These are phyloP conservation scores for Nymphalis io DNA, from an alignment of 1,140 invertebrate genomes.

Conservation along the genomic window DNA sequence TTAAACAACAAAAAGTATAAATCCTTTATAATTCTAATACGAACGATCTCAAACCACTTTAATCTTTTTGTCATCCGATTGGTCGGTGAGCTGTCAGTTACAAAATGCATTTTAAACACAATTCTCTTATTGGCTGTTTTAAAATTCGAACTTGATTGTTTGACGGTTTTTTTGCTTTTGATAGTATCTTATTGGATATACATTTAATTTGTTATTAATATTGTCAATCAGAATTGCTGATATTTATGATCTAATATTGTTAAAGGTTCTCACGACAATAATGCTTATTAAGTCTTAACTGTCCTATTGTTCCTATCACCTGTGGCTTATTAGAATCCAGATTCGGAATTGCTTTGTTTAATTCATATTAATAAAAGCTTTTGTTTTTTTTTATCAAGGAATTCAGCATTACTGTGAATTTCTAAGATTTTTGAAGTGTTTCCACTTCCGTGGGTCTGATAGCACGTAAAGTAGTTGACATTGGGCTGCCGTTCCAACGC, in stretches of 20 bases:
- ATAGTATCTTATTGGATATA: conserved; percentile 22
- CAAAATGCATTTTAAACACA: conserved; percentile 67
- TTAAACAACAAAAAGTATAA: conserved; percentile 39
- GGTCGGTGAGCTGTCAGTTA: conserved; percentile 64
- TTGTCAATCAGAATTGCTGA: conserved; percentile 1
- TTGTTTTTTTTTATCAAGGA: too few species aligned
- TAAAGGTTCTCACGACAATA: too few species aligned
- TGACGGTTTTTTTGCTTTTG: conserved; percentile 37
- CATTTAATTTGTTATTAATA: neutral
- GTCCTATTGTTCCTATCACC: too few species aligned
- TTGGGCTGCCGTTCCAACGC: too few species aligned
- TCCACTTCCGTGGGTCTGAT: too few species aligned
- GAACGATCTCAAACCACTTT: conserved; percentile 50
- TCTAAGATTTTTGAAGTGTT: too few species aligned
- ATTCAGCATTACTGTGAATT: too few species aligned
- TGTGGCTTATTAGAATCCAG: too few species aligned
- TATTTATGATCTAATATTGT: neutral
- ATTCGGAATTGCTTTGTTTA: too few species aligned
- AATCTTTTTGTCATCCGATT: conserved; percentile 69
- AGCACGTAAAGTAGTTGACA: too few species aligned
- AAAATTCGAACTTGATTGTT: conserved; percentile 55
- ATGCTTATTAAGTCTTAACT: too few species aligned
- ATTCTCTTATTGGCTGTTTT: conserved; percentile 57
- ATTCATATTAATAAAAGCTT: too few species aligned
- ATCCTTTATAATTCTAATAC: conserved; percentile 66